Percentiles rank a stretch among this genome's conserved stretches.
Evolutionary conservation across 2,888 invertebrate genomes (phyloP).

Genomic region (Taphrorychus bicolor): DNA sequence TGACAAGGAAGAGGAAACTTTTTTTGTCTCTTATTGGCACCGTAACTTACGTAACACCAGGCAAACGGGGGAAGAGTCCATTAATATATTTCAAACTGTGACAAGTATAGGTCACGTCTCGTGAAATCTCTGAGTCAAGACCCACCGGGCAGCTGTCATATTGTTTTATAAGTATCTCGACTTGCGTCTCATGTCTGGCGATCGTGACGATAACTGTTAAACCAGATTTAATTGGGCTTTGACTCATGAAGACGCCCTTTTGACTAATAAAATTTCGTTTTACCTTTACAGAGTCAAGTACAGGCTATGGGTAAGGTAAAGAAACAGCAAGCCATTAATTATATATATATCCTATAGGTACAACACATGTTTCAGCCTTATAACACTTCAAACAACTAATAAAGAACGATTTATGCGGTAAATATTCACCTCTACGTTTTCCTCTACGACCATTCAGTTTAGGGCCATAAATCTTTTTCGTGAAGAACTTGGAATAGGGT

Average conservation of each 20-base stretch:
- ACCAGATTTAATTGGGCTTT: not conserved
- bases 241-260: too few species aligned
- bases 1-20: not conserved
- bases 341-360: constrained; percentile 4
- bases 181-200: constrained; percentile 2
- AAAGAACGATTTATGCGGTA: constrained; percentile 58
- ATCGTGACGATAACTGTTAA: constrained; percentile 2
- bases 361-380: constrained; percentile 29
- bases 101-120: constrained; percentile 9
- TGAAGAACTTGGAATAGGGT: constrained; percentile 44
- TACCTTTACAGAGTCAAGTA: too few species aligned
- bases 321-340: not conserved
- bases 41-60: too few species aligned
- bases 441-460: constrained; percentile 56
- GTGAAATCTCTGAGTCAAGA: constrained; percentile 30
- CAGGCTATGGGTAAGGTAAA: too few species aligned
- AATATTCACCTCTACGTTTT: constrained; percentile 57
- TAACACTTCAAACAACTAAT: constrained; percentile 44
- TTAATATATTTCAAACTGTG: not conserved
- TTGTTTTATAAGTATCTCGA: constrained; percentile 43
- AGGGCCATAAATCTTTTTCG: constrained; percentile 56
- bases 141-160: constrained; percentile 51
- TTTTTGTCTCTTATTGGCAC: not conserved
- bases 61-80: not conserved
- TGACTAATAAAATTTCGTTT: too few species aligned